Base-by-base conservation (phyloP, 2,888 invertebrate species). In the Eristalis arbustorum region DNA sequence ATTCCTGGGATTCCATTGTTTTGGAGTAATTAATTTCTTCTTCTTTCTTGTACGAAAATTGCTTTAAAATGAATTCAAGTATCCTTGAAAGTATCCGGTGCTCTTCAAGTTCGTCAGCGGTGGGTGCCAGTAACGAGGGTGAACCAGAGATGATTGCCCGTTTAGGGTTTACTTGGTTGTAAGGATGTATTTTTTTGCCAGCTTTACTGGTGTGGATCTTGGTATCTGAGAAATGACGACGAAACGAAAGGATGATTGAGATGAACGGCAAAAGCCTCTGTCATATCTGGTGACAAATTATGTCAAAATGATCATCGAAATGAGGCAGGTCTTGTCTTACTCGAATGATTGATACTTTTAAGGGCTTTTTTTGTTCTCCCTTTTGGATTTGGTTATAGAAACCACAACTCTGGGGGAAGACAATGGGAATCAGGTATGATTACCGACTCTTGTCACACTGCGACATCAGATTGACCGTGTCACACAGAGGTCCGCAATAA, bases 61-160 rank as follows among this genome's bases (percentile, higher is more conserved):
- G 37, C 59, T 59, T 37, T 37, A 59, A 59, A 69, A 69, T 23
- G 14, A 69, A 59, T 69, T 69, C 22, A 69, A 69, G 69, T 37
- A 69, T 59, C 69, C 59, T 69, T 34, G 37, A 59, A 59, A 34
- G 69, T 59, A 34, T 68, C 56, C 69, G 37, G n/a, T 59, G 37
- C 56, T 69, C 57, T 56, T 31, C 57, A 34, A 57, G 25, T 42
- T 42, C 25, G 23, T 66, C n/a, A 4, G 42, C 42, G 49, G 18
- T 14, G 49, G 18, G 3, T 18, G 49, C 49, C 18, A 6, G n/a
- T 1, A 49, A 6, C n/a, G 49, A 8, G 8, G 4, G n/a, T 0
- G 14, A n/a, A 18, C n/a, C n/a, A 49, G 18, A 49, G 49, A 49
- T 18, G 49, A 49, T 49, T 49, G 49, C 49, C 49, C 18, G 49